phyloP scores from a whole-genome alignment of 2,888 invertebrate species.

The Gortyna flavago region DNA sequence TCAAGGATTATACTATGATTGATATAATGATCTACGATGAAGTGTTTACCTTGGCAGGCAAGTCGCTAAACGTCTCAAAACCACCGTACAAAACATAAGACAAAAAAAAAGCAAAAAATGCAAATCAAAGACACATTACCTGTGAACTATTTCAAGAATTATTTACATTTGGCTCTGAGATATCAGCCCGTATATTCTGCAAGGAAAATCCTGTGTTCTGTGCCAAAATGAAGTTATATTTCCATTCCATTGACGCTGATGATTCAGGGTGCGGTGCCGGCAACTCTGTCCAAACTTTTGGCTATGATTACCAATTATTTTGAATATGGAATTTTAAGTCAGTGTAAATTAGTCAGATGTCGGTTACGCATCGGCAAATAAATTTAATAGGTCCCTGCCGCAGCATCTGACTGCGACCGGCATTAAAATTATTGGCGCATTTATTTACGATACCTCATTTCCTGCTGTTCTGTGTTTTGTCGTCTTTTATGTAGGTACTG shows the following conservation, averaged over 20 bases:
- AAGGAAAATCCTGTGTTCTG: conserved; percentile 75
- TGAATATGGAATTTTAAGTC: conserved; percentile 78
- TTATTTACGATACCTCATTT: conserved; percentile 62
- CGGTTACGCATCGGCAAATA: conserved; percentile 80
- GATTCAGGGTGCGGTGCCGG: conserved; percentile 77
- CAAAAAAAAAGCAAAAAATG: conserved; percentile 46
- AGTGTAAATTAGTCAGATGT: conserved; percentile 77
- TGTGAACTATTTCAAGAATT: conserved; percentile 73
- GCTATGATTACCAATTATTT: conserved; percentile 84
- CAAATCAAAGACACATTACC: conserved; percentile 52
- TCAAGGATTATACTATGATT: neutral
- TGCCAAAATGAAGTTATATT: conserved; percentile 86
- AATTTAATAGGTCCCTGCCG: conserved; percentile 77
- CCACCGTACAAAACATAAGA: neutral
- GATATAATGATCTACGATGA: neutral
- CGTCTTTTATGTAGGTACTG: conserved; percentile 27
- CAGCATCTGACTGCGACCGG: conserved; percentile 57
- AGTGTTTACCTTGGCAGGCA: neutral
- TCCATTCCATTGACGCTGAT: conserved; percentile 83
- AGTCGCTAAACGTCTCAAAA: neutral
- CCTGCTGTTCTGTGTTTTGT: conserved; percentile 44
- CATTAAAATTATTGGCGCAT: conserved; percentile 59
- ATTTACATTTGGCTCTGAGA: conserved; percentile 77
- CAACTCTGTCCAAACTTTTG: conserved; percentile 76
- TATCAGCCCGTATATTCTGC: conserved; percentile 73